These are phyloP conservation scores for Hecatera dysodea DNA, from an alignment of 2,888 invertebrate species.

Conservation along the genomic window DNA sequence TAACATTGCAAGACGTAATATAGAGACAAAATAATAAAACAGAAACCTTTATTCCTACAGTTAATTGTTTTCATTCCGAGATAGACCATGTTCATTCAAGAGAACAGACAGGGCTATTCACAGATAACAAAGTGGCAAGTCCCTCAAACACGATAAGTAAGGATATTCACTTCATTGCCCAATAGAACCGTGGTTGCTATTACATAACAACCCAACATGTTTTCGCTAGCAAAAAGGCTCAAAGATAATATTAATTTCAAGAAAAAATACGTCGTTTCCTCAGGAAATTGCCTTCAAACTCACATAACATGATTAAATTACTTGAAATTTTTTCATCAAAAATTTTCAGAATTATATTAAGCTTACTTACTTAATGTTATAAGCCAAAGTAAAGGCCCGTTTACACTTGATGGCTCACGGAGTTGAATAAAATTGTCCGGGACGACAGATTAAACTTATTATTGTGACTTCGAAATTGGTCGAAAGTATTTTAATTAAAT, in stretches of 20 bases:
- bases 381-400: neutral
- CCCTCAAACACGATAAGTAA: constrained; percentile 37
- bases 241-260: constrained; percentile 26
- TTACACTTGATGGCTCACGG: constrained; percentile 23
- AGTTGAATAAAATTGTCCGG: constrained; percentile 22
- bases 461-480: constrained; percentile 31
- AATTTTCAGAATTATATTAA: constrained; percentile 7
- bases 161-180: constrained; percentile 36
- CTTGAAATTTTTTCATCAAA: constrained; percentile 22
- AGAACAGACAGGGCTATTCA: constrained; percentile 37
- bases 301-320: constrained; percentile 44
- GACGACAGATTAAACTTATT: constrained; percentile 33
- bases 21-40: neutral
- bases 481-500: constrained; percentile 56
- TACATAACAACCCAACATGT: constrained; percentile 12
- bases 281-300: constrained; percentile 42
- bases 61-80: constrained; percentile 30
- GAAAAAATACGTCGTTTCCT: constrained; percentile 31
- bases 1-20: neutral
- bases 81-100: constrained; percentile 46
- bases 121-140: constrained; percentile 12
- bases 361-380: constrained; percentile 12
- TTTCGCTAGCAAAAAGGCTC: neutral
- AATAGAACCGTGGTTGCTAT: constrained; percentile 9
- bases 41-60: neutral